Base-by-base conservation (phyloP, 2,113 vertebrate species). In the Riparia riparia region DNA sequence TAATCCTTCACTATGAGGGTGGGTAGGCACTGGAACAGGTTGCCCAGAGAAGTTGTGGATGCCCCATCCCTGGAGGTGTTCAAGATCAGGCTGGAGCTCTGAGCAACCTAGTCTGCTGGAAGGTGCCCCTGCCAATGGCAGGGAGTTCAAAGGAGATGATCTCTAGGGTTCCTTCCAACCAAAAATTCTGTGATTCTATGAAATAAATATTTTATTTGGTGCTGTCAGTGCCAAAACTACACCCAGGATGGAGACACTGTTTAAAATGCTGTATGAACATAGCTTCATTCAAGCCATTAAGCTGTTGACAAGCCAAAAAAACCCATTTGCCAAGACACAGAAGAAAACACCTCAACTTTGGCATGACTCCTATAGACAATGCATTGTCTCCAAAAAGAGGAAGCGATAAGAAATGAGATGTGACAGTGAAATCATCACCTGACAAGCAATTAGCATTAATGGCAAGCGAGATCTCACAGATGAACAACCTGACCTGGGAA, bases 381-480 rank as follows among this genome's bases (percentile, higher is more conserved):
- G 14, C 31, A 41, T 2, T 2, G 0, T 21, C 28, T 71, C 57
- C 37, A 49, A 70, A 85, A 74, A 44, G 10, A 12, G 21, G 24
- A 82, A 79, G 56, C 28, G 68, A 44, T 41, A 42, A 82, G 31
- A 51, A 66, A 60, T 17, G 4, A 25, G 12, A 41, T 29, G 10
- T 42, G 45, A 45, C 34, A 65, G 28, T 53, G 69, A 45, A 92
- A 85, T 58, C 16, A 28, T 37, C 14, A 65, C 14, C 41, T 82
- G n/a, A 44, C 0, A 4, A 77, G 39, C 12, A 32, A 20, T 65
- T 82, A 54, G 11, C 17, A 39, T 41, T 0, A 0, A 10, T 65
- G 20, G n/a, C 26, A 63, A 76, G 14, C 0, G 0, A 34, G 34
- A 50, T 12, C 22, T 32, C 1, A 1, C 14, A 56, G 26, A n/a